Evolutionary conservation across 2,113 vertebrate genomes (phyloP).

Genomic region (Ancistrus triradiatus): DNA sequence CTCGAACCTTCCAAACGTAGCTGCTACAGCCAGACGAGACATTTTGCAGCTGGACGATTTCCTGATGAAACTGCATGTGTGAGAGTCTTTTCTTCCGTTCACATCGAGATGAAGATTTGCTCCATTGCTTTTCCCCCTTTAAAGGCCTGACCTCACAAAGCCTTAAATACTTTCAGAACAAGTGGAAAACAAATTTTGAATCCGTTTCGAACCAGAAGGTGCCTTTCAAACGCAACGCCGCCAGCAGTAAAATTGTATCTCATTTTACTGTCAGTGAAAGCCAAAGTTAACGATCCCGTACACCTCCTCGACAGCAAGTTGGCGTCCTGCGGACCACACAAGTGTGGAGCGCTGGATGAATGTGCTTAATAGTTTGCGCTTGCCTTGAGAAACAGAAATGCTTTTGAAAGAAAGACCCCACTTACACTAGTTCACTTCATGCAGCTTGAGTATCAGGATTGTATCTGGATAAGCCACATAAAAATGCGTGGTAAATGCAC

Average conservation of each 20-base stretch:
- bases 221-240: slow-evolving; percentile 8
- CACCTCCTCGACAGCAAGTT: neutral
- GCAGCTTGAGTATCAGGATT: no score
- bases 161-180: neutral
- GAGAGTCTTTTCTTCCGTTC: neutral
- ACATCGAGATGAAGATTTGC: slow-evolving; percentile 14
- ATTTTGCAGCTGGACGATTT: slow-evolving; percentile 2
- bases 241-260: slow-evolving; percentile 1
- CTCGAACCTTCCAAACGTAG: slow-evolving; percentile 25
- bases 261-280: neutral
- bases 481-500: no score
- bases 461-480: no score
- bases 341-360: neutral
- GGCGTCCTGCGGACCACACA: neutral
- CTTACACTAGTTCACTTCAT: no score
- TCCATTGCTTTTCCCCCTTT: neutral
- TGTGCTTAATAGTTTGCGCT: slow-evolving; percentile 3
- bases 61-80: slow-evolving; percentile 3
- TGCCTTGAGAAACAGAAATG: slow-evolving; percentile 10
- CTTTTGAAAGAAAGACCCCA: slow-evolving; percentile 5
- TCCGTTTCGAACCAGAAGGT: slow-evolving; percentile 7
- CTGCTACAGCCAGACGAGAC: slow-evolving; percentile 30
- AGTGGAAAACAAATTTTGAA: slow-evolving; percentile 4
- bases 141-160: neutral
- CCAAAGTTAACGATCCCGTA: slow-evolving; percentile 13